Evolutionary conservation across 2,113 vertebrate genomes (phyloP).

Genomic region (Neodon shergylaensis): DNA sequence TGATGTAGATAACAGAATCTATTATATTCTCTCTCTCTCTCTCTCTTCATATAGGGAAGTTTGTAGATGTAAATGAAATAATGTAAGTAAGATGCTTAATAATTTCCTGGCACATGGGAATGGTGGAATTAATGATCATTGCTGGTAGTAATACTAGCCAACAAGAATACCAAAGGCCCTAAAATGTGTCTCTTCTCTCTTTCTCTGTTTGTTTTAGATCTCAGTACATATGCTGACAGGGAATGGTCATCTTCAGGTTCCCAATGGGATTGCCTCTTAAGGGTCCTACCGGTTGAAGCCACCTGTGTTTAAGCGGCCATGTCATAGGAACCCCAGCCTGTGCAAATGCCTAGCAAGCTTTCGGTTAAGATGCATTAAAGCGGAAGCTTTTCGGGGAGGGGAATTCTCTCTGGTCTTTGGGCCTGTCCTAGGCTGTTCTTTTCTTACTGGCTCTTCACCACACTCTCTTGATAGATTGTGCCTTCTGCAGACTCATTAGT

Average conservation of each 20-base stretch:
- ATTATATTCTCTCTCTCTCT: neutral
- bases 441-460: neutral
- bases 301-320: conserved; percentile 14
- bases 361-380: neutral
- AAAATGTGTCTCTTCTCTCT: neutral
- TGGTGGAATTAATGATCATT: neutral
- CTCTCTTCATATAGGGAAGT: neutral
- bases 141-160: neutral
- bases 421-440: neutral
- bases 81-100: conserved; percentile 23
- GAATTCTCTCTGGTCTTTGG: neutral
- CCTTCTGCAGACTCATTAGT: conserved; percentile 60
- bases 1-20: neutral
- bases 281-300: neutral
- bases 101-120: conserved; percentile 20
- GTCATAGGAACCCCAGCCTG: neutral
- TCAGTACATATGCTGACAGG: neutral
- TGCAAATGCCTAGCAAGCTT: neutral
- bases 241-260: neutral
- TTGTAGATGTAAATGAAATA: conserved; percentile 8
- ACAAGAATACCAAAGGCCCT: conserved; percentile 17
- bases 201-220: neutral
- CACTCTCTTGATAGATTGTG: conserved; percentile 30
- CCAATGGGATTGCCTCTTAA: neutral
- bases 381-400: conserved; percentile 40